phyloP scores from a whole-genome alignment of 1,140 invertebrate species.

The Caerostris darwini region DNA sequence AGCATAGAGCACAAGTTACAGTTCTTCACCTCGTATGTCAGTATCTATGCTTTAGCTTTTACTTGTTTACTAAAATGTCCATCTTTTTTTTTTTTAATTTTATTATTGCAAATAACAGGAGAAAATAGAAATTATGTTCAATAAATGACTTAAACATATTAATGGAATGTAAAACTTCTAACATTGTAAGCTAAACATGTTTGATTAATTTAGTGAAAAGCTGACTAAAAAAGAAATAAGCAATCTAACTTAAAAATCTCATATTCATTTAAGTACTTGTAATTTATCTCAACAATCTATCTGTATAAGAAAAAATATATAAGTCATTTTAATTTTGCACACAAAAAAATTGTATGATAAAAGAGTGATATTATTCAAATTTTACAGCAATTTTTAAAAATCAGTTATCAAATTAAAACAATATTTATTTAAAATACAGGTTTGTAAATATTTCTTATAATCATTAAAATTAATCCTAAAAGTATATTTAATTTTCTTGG shows the following conservation, averaged over 20 bases:
- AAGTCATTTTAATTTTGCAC: not conserved
- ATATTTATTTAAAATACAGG: no score
- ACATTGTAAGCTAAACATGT: not conserved
- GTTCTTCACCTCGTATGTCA: not conserved
- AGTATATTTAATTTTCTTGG: no score
- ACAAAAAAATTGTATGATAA: not conserved
- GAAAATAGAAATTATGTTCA: not conserved
- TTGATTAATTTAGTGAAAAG: not conserved
- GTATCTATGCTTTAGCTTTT: constrained; percentile 35
- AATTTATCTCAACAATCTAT: not conserved
- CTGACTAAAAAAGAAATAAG: no score
- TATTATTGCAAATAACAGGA: not conserved
- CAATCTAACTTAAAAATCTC: no score
- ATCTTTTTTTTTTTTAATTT: not conserved
- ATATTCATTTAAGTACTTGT: not conserved
- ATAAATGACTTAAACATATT: not conserved
- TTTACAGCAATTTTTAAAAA: no score
- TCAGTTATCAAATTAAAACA: no score
- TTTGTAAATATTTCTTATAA: no score
- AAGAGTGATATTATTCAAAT: no score
- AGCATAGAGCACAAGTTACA: constrained; percentile 42
- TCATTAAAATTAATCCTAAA: no score
- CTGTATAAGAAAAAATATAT: no score
- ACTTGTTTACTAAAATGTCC: not conserved
- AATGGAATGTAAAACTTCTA: not conserved